Evolutionary conservation across 2,113 vertebrate genomes (phyloP).

Genomic region (Lasiurus borealis): DNA sequence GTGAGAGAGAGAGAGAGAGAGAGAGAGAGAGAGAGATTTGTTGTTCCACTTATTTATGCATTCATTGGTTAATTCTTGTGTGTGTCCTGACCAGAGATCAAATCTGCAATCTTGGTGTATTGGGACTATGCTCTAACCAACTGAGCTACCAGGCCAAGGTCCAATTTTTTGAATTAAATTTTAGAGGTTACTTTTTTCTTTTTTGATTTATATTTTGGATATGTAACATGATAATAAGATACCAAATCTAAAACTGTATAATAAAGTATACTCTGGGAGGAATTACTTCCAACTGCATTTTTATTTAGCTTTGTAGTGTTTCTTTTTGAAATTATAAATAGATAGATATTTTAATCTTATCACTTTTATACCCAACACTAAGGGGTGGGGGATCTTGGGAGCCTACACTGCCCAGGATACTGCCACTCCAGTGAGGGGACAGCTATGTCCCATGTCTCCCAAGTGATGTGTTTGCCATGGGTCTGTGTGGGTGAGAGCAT

Average conservation of each 20-base stretch:
- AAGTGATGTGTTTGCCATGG: not conserved
- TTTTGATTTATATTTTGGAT: slow-evolving; percentile 21
- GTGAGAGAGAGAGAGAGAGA: not conserved
- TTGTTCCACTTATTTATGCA: not conserved
- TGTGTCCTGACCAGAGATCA: not conserved
- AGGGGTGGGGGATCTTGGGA: not conserved
- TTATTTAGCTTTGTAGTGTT: not conserved
- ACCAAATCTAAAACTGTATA: not conserved
- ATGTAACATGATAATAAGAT: slow-evolving; percentile 3
- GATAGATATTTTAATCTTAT: not conserved
- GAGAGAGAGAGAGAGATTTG: not conserved
- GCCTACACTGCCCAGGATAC: not conserved
- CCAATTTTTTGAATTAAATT: not conserved
- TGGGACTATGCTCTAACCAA: not conserved
- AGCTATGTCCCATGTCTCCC: not conserved
- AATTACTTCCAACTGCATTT: slow-evolving; percentile 1
- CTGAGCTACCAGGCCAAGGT: not conserved
- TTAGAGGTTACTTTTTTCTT: slow-evolving; percentile 17
- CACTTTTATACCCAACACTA: not conserved
- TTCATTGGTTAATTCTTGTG: not conserved
- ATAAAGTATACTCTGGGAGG: not conserved
- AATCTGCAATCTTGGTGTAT: not conserved
- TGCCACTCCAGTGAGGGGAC: not conserved
- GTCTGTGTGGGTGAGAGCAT: not conserved
- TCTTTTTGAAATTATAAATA: not conserved